Evolutionary conservation across 1,140 invertebrate genomes (phyloP).

Genomic region (Pinna nobilis): DNA sequence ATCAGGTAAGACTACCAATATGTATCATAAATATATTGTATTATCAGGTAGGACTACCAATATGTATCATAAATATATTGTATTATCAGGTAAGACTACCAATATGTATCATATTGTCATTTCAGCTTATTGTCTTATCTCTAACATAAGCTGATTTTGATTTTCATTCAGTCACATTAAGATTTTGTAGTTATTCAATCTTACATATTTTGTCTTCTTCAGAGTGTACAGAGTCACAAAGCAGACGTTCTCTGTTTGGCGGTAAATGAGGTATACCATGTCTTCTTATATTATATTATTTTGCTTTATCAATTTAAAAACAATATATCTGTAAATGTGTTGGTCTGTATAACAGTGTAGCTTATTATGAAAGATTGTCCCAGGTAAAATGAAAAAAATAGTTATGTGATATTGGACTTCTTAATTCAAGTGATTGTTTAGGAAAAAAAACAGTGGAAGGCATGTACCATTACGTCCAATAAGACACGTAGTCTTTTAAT

Average conservation of each 20-base stretch:
- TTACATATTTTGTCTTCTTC: conserved; percentile 69
- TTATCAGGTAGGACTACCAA: background rate
- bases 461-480: no score
- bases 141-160: no score
- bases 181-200: no score
- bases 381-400: no score
- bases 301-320: background rate
- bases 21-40: background rate
- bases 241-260: conserved; percentile 85
- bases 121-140: no score
- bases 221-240: conserved; percentile 85
- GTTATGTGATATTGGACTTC: background rate
- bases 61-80: background rate
- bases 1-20: background rate
- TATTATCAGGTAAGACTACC: conserved; percentile 11
- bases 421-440: background rate
- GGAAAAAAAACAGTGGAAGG: background rate
- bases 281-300: background rate
- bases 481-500: no score
- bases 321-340: background rate
- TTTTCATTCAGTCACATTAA: no score
- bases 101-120: no score
- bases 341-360: background rate
- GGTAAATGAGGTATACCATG: conserved; percentile 78
- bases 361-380: background rate